Evolutionary conservation across 2,888 invertebrate species (phyloP), one percentile per base, ranked within the genome.

Genomic region (Megalurothrips usitatus): DNA sequence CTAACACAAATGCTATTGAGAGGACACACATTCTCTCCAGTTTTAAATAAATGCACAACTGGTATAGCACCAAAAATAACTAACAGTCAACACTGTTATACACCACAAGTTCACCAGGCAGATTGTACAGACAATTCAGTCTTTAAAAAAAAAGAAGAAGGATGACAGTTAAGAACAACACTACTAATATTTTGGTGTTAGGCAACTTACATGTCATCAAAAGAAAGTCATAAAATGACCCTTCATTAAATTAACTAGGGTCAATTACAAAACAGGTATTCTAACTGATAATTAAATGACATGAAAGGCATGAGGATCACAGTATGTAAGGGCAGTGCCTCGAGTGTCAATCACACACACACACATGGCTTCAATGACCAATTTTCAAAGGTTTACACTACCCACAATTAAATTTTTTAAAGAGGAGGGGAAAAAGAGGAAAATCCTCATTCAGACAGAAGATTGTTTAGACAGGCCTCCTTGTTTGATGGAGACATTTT

Each of bases 401-500:
- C 78, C 47, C 48, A 49, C 47, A 34, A 26, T 79, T 12, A 34
- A 34, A 79, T 23, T 47, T 49, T 19, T 14, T 43, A 17, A 0
- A 78, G 19, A 78, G 34, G 1, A 17, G 2, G 79, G 2, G 23
- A 78, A 78, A 78, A 78, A 11, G 1, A 78, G n/a, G n/a, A n/a
- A 26, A 68, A 34, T 79, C 34, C 47, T 79, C 1, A 26, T 81
- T 82, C 82, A 84, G 81, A 84, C 83, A 58, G 84, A 84, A 63
- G 84, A 84, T 80, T 84, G 84, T 81, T 84, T 84, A 14, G 84
- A 83, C 81, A 84, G 68, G 19, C 81, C 80, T 78, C 80, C 80
- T 80, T 81, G 81, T 79, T 79, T 81, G n/a, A 79, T 83, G 82
- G 80, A 83, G 83, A 84, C 86, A 86, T 85, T 83, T 85, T 82